Conservation (phyloP, 1,140 invertebrate genomes). For the Formica selysi region DNA sequence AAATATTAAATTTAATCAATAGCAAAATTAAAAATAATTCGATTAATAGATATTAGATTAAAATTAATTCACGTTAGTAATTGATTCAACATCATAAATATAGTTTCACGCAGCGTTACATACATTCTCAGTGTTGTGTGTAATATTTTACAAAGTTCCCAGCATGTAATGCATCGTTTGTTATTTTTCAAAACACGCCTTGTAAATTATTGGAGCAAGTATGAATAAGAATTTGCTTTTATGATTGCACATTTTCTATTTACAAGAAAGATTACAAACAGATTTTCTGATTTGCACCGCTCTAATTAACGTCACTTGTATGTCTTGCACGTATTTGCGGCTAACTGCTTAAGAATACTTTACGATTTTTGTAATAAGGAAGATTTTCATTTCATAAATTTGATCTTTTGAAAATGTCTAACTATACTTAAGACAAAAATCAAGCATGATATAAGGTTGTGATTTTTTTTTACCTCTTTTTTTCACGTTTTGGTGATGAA, state of each 20-base stretch:
- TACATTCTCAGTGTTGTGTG: not conserved
- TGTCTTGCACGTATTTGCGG: not conserved
- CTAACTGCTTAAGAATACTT: not conserved
- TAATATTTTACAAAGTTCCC: slow-evolving; percentile 15
- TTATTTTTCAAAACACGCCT: not conserved
- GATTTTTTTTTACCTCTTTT: not conserved
- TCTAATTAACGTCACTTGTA: slow-evolving; percentile 53
- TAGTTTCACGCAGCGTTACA: not conserved
- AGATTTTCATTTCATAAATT: slow-evolving; percentile 14
- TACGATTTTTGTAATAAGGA: slow-evolving; percentile 18
- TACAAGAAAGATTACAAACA: slow-evolving; percentile 35
- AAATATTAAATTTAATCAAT: not conserved
- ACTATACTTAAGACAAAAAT: not conserved
- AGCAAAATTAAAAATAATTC: not conserved
- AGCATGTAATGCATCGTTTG: slow-evolving; percentile 6
- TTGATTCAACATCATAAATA: not conserved
- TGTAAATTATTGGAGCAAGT: slow-evolving; percentile 56
- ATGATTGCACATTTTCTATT: slow-evolving; percentile 31
- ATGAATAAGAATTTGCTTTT: not conserved
- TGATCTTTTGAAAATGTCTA: not conserved
- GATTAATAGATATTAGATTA: not conserved
- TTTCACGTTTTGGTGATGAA: not conserved
- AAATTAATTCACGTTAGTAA: not conserved
- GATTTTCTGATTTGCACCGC: slow-evolving; percentile 31
- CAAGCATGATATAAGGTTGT: slow-evolving; percentile 13